phyloP scores from a whole-genome alignment of 2,888 invertebrate genomes.

The Watsonalla cultraria region DNA sequence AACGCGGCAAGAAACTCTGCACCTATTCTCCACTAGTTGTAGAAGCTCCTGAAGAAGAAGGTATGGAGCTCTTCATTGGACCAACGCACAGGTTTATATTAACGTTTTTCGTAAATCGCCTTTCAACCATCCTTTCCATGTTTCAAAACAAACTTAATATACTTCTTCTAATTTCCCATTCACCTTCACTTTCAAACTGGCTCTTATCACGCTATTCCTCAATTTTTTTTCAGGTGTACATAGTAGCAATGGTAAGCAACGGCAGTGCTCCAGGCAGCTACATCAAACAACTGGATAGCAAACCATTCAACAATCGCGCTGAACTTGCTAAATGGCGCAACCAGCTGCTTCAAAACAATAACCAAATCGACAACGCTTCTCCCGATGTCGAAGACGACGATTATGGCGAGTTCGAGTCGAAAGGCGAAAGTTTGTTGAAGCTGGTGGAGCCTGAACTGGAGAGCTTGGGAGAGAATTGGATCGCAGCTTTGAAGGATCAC shows the following conservation, averaged over 20 bases:
- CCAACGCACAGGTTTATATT: too few species aligned
- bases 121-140: too few species aligned
- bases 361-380: slow-evolving; percentile 52
- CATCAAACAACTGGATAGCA: slow-evolving; percentile 68
- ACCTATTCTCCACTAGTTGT: too few species aligned
- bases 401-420: slow-evolving; percentile 86
- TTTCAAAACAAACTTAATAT: too few species aligned
- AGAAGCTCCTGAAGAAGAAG: too few species aligned
- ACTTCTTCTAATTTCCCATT: too few species aligned
- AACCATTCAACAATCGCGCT: slow-evolving; percentile 58
- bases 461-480: slow-evolving; percentile 95
- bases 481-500: slow-evolving; percentile 96
- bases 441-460: slow-evolving; percentile 96
- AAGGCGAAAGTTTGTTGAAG: slow-evolving; percentile 90
- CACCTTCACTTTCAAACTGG: too few species aligned
- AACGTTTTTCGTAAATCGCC: too few species aligned
- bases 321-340: slow-evolving; percentile 68
- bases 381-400: slow-evolving; percentile 66
- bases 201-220: too few species aligned
- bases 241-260: slow-evolving; percentile 93
- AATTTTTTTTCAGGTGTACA: slow-evolving; percentile 86
- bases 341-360: slow-evolving; percentile 49
- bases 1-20: too few species aligned
- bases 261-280: slow-evolving; percentile 82
- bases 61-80: too few species aligned